These are phyloP conservation scores for Megalonaias nervosa DNA, from an alignment of 1,140 invertebrate genomes.

Conservation along the genomic window DNA sequence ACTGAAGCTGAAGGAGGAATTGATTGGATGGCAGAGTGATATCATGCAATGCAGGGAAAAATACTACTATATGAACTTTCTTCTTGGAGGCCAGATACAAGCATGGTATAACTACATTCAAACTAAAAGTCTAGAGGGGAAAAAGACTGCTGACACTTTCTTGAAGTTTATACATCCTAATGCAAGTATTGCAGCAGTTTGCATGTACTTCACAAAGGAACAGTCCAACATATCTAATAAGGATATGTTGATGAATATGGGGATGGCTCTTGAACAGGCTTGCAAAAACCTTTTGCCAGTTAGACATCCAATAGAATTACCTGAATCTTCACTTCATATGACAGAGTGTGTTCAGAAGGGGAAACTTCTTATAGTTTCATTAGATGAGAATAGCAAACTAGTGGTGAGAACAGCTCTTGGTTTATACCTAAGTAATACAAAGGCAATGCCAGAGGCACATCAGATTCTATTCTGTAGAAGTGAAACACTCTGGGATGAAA, in stretches of 20 bases:
- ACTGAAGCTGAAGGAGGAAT: neutral
- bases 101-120: constrained; percentile 27
- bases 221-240: neutral
- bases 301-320: neutral
- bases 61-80: constrained; percentile 33
- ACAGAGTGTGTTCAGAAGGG: constrained; percentile 19
- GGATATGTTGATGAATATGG: neutral
- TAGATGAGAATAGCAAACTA: constrained; percentile 25
- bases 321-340: constrained; percentile 2
- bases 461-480: constrained; percentile 42
- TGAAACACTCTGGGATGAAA: constrained; percentile 37
- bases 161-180: constrained; percentile 23
- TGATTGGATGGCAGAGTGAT: neutral
- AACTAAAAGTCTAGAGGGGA: neutral
- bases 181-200: neutral
- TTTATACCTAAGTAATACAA: constrained; percentile 40
- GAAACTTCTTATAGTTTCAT: constrained; percentile 9
- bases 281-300: too few species aligned
- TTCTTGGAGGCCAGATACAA: constrained; percentile 12
- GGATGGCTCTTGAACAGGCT: too few species aligned
- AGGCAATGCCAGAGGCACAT: constrained; percentile 35
- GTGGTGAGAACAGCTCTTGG: constrained; percentile 38
- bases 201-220: neutral
- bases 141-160: neutral
- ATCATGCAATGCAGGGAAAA: neutral